phyloP scores from a whole-genome alignment of 2,113 vertebrate genomes.

The Lamprologus speciosus region DNA sequence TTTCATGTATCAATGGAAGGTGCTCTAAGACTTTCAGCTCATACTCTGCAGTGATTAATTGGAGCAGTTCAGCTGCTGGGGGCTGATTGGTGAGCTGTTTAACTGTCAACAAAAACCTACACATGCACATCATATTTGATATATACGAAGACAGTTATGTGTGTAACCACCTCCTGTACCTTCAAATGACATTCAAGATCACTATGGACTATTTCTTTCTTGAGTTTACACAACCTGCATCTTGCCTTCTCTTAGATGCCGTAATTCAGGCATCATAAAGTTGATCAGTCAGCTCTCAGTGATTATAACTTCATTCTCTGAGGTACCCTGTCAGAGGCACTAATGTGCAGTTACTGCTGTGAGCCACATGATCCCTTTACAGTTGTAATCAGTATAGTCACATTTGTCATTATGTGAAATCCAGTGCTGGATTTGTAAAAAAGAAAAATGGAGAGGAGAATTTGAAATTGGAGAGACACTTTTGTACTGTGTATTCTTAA shows the following conservation, averaged over 20 bases:
- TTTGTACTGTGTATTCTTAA: not conserved
- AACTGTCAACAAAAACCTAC: slow-evolving; percentile 5
- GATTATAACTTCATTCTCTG: not conserved
- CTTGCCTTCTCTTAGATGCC: not conserved
- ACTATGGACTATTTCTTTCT: not conserved
- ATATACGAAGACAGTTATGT: not conserved
- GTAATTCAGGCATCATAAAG: not conserved
- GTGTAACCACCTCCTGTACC: not conserved
- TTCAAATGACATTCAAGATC: not conserved
- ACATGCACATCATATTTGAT: not conserved
- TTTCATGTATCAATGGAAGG: slow-evolving; percentile 16
- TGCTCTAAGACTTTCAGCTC: slow-evolving; percentile 13
- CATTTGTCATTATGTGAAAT: not conserved
- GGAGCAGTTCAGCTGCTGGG: not conserved
- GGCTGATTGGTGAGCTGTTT: slow-evolving; percentile 3
- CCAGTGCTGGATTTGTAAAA: not conserved
- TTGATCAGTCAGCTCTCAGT: not conserved
- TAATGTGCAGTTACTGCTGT: not conserved
- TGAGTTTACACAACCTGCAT: not conserved
- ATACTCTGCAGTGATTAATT: slow-evolving; percentile 18
- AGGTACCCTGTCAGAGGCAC: not conserved
- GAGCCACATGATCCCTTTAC: not conserved
- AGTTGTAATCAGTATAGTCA: not conserved
- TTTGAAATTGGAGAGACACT: not conserved
- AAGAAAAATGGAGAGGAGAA: not conserved